Base-by-base conservation (phyloP, 2,888 invertebrate genomes). In the Epinotia nisella region DNA sequence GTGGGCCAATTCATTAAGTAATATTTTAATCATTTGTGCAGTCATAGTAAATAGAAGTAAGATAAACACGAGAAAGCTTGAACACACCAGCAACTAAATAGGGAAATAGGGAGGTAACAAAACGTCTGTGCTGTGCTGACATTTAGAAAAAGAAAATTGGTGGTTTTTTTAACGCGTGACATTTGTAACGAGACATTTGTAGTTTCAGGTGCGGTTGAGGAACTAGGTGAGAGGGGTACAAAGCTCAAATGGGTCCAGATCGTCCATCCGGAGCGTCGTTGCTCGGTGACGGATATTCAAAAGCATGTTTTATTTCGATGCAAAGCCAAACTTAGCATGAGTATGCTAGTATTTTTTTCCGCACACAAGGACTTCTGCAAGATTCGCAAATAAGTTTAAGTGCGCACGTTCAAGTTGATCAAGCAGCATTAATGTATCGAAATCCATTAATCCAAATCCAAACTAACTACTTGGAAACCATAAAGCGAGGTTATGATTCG, bases 391-490 rank as follows among this genome's bases (percentile, higher is more conserved):
- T 78, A 89, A 89, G 88, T 89, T 84, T 84, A 81, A 80, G 85
- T 87, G 86, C 85, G 85, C 83, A 86, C 81, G 83, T 86, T 82
- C 78, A 79, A 84, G 82, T 84, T 84, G 84, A 87, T 84, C 81
- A 92, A 92, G 91, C 88, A 82, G 87, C 85, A 87, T 78, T 89
- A 86, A 88, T 90, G 90, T 85, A 89, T 90, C 77, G 80, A 87
- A 88, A 89, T 90, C 88, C 90, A 90, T 85, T 91, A 92, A 91
- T 91, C 89, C 86, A 86, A 88, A 87, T 87, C 87, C 87, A 89
- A 84, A 85, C 90, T 89, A 92, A 89, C 92, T 92, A 93, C 93
- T 84, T 85, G 80, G 83, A 89, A 88, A 88, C 85, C 89, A 87
- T 83, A 80, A 92, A 93, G 92, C 92, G 87, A 89, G 85, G 90